Evolutionary conservation across 1,140 invertebrate species (phyloP).

Genomic region (Monomorium pharaonis): DNA sequence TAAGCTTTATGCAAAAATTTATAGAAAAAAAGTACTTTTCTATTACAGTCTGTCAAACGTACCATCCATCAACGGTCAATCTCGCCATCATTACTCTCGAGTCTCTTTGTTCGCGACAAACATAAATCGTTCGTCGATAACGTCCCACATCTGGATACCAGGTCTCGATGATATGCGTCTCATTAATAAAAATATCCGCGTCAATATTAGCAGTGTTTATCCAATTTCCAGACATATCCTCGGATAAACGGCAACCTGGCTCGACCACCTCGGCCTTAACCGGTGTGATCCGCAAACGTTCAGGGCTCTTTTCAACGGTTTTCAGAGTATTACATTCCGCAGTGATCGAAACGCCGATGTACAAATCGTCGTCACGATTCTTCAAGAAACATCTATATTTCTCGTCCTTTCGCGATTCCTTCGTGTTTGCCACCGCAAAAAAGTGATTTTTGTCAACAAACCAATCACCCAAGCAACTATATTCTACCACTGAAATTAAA

Average conservation of each 20-base stretch:
- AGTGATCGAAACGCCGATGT: conserved; percentile 95
- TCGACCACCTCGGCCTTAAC: conserved; percentile 95
- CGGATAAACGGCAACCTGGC: conserved; percentile 95
- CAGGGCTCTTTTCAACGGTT: conserved; percentile 96
- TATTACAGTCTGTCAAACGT: conserved; percentile 69
- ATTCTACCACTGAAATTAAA: conserved; percentile 92
- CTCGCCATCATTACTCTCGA: conserved; percentile 97
- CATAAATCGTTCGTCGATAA: conserved; percentile 95
- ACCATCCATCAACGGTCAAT: conserved; percentile 98
- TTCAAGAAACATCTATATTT: conserved; percentile 97
- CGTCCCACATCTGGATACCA: conserved; percentile 96
- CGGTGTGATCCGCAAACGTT: conserved; percentile 94
- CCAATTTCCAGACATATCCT: conserved; percentile 98
- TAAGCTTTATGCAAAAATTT: not conserved
- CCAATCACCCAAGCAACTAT: conserved; percentile 97
- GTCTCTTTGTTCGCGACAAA: conserved; percentile 96
- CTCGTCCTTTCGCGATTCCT: conserved; percentile 97
- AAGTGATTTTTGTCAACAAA: conserved; percentile 98
- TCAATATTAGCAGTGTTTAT: conserved; percentile 98
- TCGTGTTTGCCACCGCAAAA: conserved; percentile 97
- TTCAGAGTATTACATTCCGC: conserved; percentile 96
- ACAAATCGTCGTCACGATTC: conserved; percentile 97
- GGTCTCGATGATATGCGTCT: conserved; percentile 98
- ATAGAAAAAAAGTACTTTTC: not conserved
- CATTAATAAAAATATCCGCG: conserved; percentile 96